Evolutionary conservation across 2,888 invertebrate genomes (phyloP), one percentile per base, ranked within the genome.

Genomic region (Xanthia icteritia): DNA sequence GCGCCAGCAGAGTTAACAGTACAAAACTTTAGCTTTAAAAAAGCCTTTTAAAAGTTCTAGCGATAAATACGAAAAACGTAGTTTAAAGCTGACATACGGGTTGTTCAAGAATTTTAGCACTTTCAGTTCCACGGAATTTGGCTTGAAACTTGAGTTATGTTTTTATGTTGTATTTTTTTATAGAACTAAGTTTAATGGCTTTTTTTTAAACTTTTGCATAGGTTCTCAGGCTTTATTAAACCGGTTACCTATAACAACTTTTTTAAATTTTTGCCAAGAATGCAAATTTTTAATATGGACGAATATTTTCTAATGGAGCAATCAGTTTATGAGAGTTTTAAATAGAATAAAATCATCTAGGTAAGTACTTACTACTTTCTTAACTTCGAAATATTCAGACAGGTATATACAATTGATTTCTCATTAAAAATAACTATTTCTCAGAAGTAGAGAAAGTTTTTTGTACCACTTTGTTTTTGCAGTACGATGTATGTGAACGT

Each of bases 81-180:
- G 56, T 65, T 78, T 13, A 27, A 48, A 48, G n/a, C 73, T 23
- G 58, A 71, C 58, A 58, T 84, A 67, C 45, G 11, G 48, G 8
- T 42, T 80, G 39, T 70, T 78, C 31, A 77, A 64, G 54, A 58
- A 64, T 60, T 63, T 36, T 13, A 45, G 51, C 13, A 42, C 45
- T 48, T 63, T 64, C 60, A 79, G 31, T 81, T 79, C 51, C 39
- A 65, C 39, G 64, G 39, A 73, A 79, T 60, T 80, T 65, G 36
- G 27, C 36, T 60, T 9, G 27, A 45, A 72, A 68, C 80, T 64
- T 68, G 54, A 60, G 51, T 67, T 36, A 27, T 4, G 60, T 48
- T 36, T 60, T 56, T 42, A 23, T 42, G 2, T 60, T n/a, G n/a
- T 31, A 3, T 36, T 60, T n/a, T 45, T 66, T 54, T 45, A 8